Conservation (phyloP, 2,113 vertebrate species). For the Pagrus major region DNA sequence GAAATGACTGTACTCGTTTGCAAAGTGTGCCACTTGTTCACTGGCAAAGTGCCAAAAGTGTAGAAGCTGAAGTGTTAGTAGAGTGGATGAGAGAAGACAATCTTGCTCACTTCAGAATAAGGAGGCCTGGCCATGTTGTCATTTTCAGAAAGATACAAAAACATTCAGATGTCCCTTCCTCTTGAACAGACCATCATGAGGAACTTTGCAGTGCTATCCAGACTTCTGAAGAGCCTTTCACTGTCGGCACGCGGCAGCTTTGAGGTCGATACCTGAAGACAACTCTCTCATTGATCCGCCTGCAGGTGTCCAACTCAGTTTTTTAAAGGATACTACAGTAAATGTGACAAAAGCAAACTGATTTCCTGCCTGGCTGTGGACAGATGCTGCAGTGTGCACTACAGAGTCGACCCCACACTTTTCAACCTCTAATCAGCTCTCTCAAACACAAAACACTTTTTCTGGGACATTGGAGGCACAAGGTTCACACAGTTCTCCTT, state of each 20-base stretch:
- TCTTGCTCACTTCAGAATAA: background rate
- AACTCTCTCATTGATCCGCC: slow-evolving; percentile 5
- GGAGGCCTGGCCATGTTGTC: background rate
- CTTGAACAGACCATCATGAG: background rate
- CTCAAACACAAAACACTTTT: slow-evolving; percentile 17
- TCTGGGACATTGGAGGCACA: background rate
- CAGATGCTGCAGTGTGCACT: background rate
- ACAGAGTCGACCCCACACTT: slow-evolving; percentile 6
- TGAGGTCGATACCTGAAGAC: background rate
- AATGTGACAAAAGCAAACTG: slow-evolving; percentile 11
- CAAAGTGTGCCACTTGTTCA: too few relatives aligned
- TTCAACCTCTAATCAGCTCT: slow-evolving; percentile 15
- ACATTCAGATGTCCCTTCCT: background rate
- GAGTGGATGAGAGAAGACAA: too few relatives aligned
- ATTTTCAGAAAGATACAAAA: background rate
- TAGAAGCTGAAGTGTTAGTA: too few relatives aligned
- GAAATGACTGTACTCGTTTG: background rate
- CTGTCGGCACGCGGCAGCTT: background rate
- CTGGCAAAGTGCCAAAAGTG: background rate
- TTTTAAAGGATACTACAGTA: slow-evolving; percentile 16
- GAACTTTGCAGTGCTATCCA: background rate
- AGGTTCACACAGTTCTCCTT: background rate
- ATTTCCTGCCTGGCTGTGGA: slow-evolving; percentile 3
- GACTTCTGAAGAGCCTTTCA: background rate
- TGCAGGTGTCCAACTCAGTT: slow-evolving; percentile 25